Percentiles rank a stretch among this genome's conserved stretches.
These are phyloP conservation scores for Leucophenga maculata DNA, from an alignment of 2,888 invertebrate species.

Conservation along the genomic window DNA sequence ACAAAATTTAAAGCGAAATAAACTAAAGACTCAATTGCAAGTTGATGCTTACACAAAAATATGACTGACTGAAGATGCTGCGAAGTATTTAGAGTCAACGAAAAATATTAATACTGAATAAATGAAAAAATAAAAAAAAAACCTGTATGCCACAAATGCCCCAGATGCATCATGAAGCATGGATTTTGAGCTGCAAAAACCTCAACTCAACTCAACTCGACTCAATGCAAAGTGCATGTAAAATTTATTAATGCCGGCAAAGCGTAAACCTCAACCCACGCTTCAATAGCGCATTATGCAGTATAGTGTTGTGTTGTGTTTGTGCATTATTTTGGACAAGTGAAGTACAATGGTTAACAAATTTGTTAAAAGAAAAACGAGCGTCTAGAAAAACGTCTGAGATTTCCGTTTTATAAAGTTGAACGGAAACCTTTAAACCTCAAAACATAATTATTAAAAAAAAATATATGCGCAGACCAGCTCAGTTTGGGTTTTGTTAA, in stretches of 20 bases:
- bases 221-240: background rate
- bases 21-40: background rate
- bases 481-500: background rate
- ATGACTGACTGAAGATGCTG: conserved; percentile 59
- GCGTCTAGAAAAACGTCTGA: background rate
- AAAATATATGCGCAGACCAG: no score
- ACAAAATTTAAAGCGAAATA: conserved; percentile 32
- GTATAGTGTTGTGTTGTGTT: background rate
- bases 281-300: background rate
- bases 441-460: conserved; percentile 21
- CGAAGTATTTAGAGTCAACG: conserved; percentile 40
- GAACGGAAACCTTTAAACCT: conserved; percentile 27
- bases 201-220: background rate
- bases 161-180: conserved; percentile 28
- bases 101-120: conserved; percentile 23
- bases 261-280: background rate
- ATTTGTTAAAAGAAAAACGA: background rate
- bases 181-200: background rate
- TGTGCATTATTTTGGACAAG: conserved; percentile 4
- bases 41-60: background rate
- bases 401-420: conserved; percentile 18
- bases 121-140: conserved; percentile 39
- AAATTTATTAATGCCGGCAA: background rate
- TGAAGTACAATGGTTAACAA: conserved; percentile 3
- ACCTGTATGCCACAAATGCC: conserved; percentile 34